These are phyloP conservation scores for Lasioglossum baleicum DNA, from an alignment of 1,140 invertebrate species.

Conservation along the genomic window DNA sequence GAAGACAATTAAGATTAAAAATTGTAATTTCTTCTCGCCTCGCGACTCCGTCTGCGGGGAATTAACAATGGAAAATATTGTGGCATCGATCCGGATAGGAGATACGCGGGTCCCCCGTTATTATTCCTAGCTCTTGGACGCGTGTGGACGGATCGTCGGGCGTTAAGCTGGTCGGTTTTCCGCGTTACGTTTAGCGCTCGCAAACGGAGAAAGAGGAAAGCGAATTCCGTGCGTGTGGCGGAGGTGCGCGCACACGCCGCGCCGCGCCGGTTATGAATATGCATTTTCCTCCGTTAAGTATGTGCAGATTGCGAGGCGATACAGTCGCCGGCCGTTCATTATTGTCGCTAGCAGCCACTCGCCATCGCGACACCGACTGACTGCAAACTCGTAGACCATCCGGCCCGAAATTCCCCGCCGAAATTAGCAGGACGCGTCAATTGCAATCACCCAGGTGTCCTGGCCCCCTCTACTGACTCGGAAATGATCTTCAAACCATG, in stretches of 20 bases:
- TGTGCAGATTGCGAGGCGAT: slow-evolving; percentile 79
- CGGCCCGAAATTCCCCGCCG: slow-evolving; percentile 67
- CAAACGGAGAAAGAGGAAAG: slow-evolving; percentile 39
- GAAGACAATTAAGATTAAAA: not conserved
- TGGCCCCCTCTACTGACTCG: too few relatives aligned
- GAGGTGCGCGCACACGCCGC: slow-evolving; percentile 51
- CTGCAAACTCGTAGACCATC: slow-evolving; percentile 66
- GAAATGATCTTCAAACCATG: not conserved
- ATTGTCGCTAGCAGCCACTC: slow-evolving; percentile 77
- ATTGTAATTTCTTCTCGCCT: not conserved
- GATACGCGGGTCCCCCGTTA: not conserved
- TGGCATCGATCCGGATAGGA: slow-evolving; percentile 9
- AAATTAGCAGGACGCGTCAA: slow-evolving; percentile 74
- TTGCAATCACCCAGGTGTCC: slow-evolving; percentile 54
- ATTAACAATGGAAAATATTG: slow-evolving; percentile 23
- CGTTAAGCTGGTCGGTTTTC: slow-evolving; percentile 56
- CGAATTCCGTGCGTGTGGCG: slow-evolving; percentile 69
- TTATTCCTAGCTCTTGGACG: slow-evolving; percentile 6
- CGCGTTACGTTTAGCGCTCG: slow-evolving; percentile 10
- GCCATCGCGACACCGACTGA: slow-evolving; percentile 54
- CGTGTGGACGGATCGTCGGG: slow-evolving; percentile 10
- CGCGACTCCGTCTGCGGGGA: not conserved
- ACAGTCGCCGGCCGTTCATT: slow-evolving; percentile 78
- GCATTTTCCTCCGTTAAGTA: slow-evolving; percentile 79
- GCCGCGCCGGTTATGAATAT: slow-evolving; percentile 76